These are phyloP conservation scores for Tapirus terrestris DNA, from an alignment of 2,113 vertebrate genomes.

Conservation along the genomic window DNA sequence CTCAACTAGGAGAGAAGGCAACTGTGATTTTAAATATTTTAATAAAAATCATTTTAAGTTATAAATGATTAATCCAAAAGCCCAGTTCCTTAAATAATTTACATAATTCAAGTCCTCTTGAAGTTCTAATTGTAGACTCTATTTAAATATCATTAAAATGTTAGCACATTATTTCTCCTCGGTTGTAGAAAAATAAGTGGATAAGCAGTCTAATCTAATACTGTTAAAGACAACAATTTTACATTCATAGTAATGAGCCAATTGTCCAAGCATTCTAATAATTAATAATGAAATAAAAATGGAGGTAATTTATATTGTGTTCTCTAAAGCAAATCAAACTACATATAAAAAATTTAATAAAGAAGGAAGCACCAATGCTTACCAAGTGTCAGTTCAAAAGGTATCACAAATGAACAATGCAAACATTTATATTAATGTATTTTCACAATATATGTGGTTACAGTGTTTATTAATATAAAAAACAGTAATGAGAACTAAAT, in stretches of 20 bases:
- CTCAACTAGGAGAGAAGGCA: background rate
- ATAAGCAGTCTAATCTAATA: background rate
- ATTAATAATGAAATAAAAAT: background rate
- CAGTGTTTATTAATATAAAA: background rate
- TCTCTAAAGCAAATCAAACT: background rate
- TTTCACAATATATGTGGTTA: background rate
- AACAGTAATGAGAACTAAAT: background rate
- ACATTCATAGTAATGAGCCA: background rate
- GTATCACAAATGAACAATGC: background rate
- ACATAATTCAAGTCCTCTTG: background rate
- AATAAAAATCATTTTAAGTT: background rate
- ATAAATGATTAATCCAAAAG: background rate
- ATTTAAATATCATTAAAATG: slow-evolving; percentile 2
- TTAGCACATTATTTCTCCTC: background rate
- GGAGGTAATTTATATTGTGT: background rate
- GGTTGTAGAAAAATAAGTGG: background rate
- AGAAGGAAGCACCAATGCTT: background rate
- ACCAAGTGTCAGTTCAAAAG: background rate
- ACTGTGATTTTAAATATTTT: slow-evolving; percentile 2
- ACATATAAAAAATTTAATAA: background rate
- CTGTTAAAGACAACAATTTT: slow-evolving; percentile 7
- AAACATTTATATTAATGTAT: background rate
- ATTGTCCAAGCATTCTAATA: background rate
- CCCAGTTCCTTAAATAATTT: background rate
- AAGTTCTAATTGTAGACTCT: background rate